These are phyloP conservation scores for Oxyura jamaicensis DNA, from an alignment of 2,113 vertebrate genomes.

Conservation along the genomic window DNA sequence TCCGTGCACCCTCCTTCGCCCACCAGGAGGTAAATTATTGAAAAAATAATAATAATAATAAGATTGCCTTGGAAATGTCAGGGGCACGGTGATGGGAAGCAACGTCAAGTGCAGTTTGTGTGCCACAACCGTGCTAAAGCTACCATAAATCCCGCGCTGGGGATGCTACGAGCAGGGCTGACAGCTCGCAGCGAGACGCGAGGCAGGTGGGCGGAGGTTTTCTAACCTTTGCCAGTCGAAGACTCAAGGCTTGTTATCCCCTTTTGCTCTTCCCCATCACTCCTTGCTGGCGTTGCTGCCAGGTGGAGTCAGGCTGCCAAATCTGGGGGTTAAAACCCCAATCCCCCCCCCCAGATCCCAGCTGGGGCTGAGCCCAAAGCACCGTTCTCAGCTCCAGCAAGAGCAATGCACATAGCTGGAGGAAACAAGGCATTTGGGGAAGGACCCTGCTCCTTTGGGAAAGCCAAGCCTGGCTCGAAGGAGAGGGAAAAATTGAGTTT, in stretches of 20 bases:
- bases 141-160: not conserved
- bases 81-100: not conserved
- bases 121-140: not conserved
- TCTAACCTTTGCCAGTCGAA: not conserved
- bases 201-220: not conserved
- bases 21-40: not conserved
- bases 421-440: not conserved
- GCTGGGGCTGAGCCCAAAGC: not conserved
- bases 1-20: accelerated
- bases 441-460: not conserved
- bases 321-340: not conserved
- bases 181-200: not conserved
- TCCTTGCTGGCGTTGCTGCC: not conserved
- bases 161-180: not conserved
- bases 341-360: not conserved
- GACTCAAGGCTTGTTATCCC: not conserved
- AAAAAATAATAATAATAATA: too few species aligned
- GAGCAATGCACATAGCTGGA: accelerated
- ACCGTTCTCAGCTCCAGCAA: not conserved
- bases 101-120: not conserved
- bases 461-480: not conserved
- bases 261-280: not conserved
- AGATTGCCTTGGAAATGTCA: not conserved
- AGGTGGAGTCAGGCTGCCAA: not conserved
- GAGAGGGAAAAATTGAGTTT: not conserved